Conservation (phyloP, 2,113 vertebrate species). For the Ammodytes marinus region DNA sequence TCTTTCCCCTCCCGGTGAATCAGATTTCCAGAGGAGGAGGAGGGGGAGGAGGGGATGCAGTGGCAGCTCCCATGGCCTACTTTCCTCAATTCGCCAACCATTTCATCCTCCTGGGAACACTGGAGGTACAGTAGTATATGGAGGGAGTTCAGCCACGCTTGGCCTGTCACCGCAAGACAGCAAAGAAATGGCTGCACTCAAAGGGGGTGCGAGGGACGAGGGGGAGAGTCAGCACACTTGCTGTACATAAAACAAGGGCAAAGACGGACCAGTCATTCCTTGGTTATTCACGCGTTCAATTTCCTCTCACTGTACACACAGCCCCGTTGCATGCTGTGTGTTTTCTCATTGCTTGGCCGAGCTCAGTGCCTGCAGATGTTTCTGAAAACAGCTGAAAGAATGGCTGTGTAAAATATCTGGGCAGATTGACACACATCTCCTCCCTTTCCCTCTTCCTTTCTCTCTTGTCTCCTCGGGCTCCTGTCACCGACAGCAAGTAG, state of each 20-base stretch:
- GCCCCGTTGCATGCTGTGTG: not conserved
- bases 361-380: constrained; percentile 58
- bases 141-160: constrained; percentile 76
- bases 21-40: constrained; percentile 45
- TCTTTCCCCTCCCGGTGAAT: constrained; percentile 61
- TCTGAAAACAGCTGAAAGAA: constrained; percentile 51
- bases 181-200: constrained; percentile 60
- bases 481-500: constrained; percentile 74
- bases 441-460: constrained; percentile 34
- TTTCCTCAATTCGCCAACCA: constrained; percentile 73
- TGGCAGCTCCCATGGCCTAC: constrained; percentile 76
- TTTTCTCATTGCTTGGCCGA: constrained; percentile 17
- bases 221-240: constrained; percentile 53
- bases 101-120: constrained; percentile 68
- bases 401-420: constrained; percentile 39
- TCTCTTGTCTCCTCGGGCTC: constrained; percentile 58
- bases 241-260: constrained; percentile 38
- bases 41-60: constrained; percentile 51
- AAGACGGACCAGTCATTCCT: constrained; percentile 37
- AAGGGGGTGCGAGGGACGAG: not conserved
- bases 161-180: constrained; percentile 68
- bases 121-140: constrained; percentile 68
- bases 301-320: constrained; percentile 18
- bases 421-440: constrained; percentile 54
- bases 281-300: constrained; percentile 44